Evolutionary conservation across 1,140 invertebrate species (phyloP).

Genomic region (Heterodera carotae): DNA sequence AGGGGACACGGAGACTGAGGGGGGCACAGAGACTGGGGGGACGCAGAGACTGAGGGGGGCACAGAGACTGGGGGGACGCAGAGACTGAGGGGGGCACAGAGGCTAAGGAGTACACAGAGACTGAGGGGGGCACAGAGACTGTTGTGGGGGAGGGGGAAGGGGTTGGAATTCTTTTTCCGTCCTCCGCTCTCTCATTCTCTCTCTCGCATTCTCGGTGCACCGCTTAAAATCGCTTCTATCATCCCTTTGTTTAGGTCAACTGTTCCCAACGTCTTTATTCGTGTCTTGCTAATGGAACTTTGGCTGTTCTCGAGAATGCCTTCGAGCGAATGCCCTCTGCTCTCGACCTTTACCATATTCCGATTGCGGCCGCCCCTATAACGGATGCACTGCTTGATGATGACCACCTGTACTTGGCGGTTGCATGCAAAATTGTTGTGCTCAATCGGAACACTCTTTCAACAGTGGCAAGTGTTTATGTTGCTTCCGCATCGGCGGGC

Average conservation of each 20-base stretch:
- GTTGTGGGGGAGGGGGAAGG: too few species aligned
- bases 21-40: too few species aligned
- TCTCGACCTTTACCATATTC: slow-evolving; percentile 69
- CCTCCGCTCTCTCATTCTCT: too few species aligned
- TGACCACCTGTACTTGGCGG: slow-evolving; percentile 68
- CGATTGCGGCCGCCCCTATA: slow-evolving; percentile 68
- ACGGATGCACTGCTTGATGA: slow-evolving; percentile 66
- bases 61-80: too few species aligned
- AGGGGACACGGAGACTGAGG: too few species aligned
- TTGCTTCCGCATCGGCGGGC: slow-evolving; percentile 63
- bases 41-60: too few species aligned
- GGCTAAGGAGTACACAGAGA: too few species aligned
- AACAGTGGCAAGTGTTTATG: slow-evolving; percentile 67
- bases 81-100: too few species aligned
- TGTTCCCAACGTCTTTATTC: slow-evolving; percentile 67
- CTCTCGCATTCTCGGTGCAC: too few species aligned
- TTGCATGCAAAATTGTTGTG: slow-evolving; percentile 68
- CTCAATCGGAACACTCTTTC: slow-evolving; percentile 69
- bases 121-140: too few species aligned
- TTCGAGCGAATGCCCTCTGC: slow-evolving; percentile 49
- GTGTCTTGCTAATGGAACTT: slow-evolving; percentile 69
- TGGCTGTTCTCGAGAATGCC: slow-evolving; percentile 68
- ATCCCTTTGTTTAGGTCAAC: slow-evolving; percentile 32
- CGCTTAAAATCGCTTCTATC: not conserved
- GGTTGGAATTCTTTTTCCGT: too few species aligned